Conservation (phyloP, 2,113 vertebrate genomes). For the Hylia prasina region DNA sequence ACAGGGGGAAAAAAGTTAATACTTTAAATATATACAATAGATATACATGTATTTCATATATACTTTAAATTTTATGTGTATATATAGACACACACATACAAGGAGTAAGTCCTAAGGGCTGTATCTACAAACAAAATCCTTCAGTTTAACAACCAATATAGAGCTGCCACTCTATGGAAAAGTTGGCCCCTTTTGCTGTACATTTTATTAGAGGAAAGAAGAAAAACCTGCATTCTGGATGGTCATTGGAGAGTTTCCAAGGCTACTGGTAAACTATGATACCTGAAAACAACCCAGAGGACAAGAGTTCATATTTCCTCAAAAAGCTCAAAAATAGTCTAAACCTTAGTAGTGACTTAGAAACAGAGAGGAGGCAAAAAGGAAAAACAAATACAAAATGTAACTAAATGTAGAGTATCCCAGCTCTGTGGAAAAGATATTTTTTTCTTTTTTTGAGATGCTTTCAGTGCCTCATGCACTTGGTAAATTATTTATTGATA, state of each 20-base stretch:
- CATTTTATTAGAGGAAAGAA: background rate
- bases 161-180: background rate
- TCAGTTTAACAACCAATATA: background rate
- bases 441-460: background rate
- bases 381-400: background rate
- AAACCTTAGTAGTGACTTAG: background rate
- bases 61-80: background rate
- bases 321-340: background rate
- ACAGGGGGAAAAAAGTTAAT: background rate
- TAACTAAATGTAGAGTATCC: background rate
- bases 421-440: background rate
- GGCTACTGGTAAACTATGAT: background rate
- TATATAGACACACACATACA: accelerated
- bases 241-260: background rate
- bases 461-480: background rate
- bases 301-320: background rate
- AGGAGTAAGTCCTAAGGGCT: background rate
- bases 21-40: background rate
- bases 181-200: background rate
- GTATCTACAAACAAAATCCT: background rate
- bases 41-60: background rate
- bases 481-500: background rate
- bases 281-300: background rate
- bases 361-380: background rate
- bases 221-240: background rate